These are phyloP conservation scores for Dicrurus megarhynchus DNA, from an alignment of 2,113 vertebrate genomes.

Conservation along the genomic window DNA sequence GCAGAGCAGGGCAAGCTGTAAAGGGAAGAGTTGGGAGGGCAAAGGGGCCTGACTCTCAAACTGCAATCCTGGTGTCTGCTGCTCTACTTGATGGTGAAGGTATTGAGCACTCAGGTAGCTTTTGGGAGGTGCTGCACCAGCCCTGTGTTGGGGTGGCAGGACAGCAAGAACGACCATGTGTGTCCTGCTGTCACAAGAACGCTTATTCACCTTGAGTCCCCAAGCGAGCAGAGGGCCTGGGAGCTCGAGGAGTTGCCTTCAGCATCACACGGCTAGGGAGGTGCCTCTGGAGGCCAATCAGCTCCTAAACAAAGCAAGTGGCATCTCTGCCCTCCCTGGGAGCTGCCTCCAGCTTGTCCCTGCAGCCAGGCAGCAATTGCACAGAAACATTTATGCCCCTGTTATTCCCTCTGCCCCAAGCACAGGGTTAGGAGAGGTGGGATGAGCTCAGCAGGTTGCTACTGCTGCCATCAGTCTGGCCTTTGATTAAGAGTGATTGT, in stretches of 20 bases:
- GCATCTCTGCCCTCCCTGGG: neutral
- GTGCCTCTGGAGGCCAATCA: neutral
- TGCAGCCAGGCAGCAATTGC: accelerated
- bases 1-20: neutral
- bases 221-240: accelerated
- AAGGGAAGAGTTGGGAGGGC: neutral
- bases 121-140: neutral
- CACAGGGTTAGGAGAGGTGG: neutral
- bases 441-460: neutral
- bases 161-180: accelerated
- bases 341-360: neutral
- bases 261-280: neutral
- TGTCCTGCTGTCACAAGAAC: neutral
- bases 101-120: neutral
- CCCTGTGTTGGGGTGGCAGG: neutral
- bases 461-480: neutral
- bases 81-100: neutral
- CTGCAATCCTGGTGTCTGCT: neutral
- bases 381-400: neutral
- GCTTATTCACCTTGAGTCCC: accelerated
- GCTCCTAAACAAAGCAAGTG: neutral
- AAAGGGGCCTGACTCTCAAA: neutral
- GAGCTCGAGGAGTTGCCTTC: accelerated
- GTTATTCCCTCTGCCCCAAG: neutral
- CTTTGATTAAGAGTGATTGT: conserved; percentile 23